phyloP scores from a whole-genome alignment of 2,113 vertebrate species.

The Perca fluviatilis region DNA sequence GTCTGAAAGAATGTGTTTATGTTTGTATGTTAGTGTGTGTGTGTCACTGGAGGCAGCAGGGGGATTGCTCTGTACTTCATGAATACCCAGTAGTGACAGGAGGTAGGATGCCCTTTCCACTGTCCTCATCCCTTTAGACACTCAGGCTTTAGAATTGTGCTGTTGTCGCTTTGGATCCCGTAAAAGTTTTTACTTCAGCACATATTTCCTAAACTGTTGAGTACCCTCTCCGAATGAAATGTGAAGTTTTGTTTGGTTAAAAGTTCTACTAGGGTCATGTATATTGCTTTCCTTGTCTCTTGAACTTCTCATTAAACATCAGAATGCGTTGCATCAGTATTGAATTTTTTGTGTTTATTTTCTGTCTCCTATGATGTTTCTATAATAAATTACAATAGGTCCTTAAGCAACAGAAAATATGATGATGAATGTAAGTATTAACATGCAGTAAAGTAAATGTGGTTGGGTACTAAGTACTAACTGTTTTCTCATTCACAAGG shows the following conservation, averaged over 20 bases:
- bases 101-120: slow-evolving; percentile 33
- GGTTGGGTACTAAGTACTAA: not conserved
- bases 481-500: slow-evolving; percentile 13
- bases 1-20: not conserved
- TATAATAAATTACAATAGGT: not conserved
- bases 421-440: not conserved
- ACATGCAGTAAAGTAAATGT: not conserved
- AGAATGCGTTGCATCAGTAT: not conserved
- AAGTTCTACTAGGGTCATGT: slow-evolving; percentile 13
- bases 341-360: not conserved
- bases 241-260: slow-evolving; percentile 41
- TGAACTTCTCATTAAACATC: slow-evolving; percentile 3
- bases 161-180: slow-evolving; percentile 56
- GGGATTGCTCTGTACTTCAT: slow-evolving; percentile 18
- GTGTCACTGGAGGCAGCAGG: slow-evolving; percentile 25
- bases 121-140: slow-evolving; percentile 41
- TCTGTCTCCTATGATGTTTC: not conserved
- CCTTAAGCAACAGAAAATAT: not conserved
- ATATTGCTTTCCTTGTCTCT: not conserved
- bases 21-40: slow-evolving; percentile 1
- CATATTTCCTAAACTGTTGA: slow-evolving; percentile 40
- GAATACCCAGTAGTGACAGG: slow-evolving; percentile 55
- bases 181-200: slow-evolving; percentile 37
- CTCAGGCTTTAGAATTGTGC: slow-evolving; percentile 29
- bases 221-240: slow-evolving; percentile 28